phyloP scores from a whole-genome alignment of 2,113 vertebrate species.

The Dipodomys ordii region DNA sequence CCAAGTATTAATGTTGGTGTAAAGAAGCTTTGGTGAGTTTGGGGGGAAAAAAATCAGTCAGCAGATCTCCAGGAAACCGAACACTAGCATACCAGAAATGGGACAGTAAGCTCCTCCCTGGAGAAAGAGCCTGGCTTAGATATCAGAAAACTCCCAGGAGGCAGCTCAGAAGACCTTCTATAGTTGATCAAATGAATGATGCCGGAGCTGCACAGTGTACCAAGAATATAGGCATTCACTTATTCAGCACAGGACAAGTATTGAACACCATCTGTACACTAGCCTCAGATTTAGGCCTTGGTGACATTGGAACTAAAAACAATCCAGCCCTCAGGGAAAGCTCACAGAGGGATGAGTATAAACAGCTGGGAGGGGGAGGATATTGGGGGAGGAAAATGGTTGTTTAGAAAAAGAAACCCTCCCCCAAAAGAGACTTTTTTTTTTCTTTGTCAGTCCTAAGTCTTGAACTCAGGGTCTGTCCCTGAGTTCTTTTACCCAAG shows the following conservation, averaged over 20 bases:
- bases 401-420: neutral
- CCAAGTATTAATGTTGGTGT: neutral
- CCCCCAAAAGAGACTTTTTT: neutral
- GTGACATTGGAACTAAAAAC: neutral
- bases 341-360: neutral
- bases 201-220: neutral
- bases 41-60: neutral
- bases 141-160: neutral
- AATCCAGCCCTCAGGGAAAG: neutral
- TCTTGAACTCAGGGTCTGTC: no score
- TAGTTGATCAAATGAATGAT: neutral
- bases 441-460: no score
- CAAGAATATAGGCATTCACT: neutral
- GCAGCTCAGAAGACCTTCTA: neutral
- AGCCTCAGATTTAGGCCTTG: neutral
- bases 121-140: neutral
- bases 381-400: neutral
- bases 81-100: neutral
- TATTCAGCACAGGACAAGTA: neutral
- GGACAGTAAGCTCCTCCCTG: neutral
- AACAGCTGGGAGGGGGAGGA: neutral
- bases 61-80: neutral
- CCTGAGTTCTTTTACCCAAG: no score
- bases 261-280: neutral
- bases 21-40: neutral